phyloP scores from a whole-genome alignment of 1,140 invertebrate genomes.

The Hyles vespertilio region DNA sequence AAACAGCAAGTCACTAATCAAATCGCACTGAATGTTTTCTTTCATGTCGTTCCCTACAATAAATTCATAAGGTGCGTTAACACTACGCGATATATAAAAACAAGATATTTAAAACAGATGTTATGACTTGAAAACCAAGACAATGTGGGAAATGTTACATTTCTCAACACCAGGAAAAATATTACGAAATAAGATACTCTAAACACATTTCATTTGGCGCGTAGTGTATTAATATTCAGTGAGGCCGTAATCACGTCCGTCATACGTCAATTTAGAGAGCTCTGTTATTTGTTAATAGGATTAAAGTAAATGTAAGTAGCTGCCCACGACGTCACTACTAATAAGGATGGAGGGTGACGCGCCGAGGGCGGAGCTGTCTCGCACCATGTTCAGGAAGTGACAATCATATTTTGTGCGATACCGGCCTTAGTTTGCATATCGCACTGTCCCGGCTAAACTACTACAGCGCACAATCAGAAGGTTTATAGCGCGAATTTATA shows the following conservation, averaged over 20 bases:
- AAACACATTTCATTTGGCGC: neutral
- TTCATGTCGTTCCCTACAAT: no score
- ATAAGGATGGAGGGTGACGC: conserved; percentile 44
- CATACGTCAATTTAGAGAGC: neutral
- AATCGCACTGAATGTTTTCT: no score
- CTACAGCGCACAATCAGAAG: no score
- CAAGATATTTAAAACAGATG: no score
- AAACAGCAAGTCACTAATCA: no score
- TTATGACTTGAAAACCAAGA: neutral
- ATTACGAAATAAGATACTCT: neutral
- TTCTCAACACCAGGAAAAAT: neutral
- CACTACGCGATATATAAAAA: no score
- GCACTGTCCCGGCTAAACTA: neutral
- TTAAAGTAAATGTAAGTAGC: conserved; percentile 2
- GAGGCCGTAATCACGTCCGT: neutral
- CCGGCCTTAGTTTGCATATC: conserved; percentile 2
- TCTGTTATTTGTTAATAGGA: neutral
- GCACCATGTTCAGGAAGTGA: conserved; percentile 28
- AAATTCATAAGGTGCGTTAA: no score
- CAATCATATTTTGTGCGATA: conserved; percentile 22
- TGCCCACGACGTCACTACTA: conserved; percentile 21
- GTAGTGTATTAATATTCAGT: neutral
- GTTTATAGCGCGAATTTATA: neutral
- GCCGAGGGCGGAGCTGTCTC: conserved; percentile 15
- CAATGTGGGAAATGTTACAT: neutral